A percentile compares a stretch with the other conserved stretches of the same genome.
Evolutionary conservation across 2,888 invertebrate species (phyloP).

Genomic region (Lypha dubia): DNA sequence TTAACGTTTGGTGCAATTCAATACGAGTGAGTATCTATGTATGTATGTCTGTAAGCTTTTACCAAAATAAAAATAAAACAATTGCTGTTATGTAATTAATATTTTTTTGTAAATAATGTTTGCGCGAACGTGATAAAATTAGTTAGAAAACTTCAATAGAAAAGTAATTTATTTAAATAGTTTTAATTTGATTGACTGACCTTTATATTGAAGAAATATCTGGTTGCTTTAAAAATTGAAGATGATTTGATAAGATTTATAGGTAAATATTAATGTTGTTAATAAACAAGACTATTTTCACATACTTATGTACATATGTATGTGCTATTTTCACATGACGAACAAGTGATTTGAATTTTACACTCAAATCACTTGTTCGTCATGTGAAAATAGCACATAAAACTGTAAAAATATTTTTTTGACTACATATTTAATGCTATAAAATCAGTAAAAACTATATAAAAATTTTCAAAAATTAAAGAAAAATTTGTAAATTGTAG

Average conservation of each 20-base stretch:
- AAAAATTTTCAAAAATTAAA: too few species aligned
- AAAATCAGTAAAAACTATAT: too few species aligned
- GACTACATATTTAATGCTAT: too few species aligned
- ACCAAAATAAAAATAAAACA: conserved; percentile 50
- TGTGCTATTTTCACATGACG: too few species aligned
- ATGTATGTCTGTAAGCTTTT: conserved; percentile 39
- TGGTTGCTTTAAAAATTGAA: background rate
- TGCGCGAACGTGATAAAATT: conserved; percentile 60
- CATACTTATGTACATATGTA: too few species aligned
- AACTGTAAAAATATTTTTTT: too few species aligned
- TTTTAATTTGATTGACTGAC: background rate
- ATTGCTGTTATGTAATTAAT: conserved; percentile 60
- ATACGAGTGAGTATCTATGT: background rate
- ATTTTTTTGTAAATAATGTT: conserved; percentile 31
- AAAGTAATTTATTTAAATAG: conserved; percentile 14
- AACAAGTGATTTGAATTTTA: too few species aligned
- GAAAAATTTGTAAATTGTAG: too few species aligned
- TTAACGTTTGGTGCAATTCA: background rate
- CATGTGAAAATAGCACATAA: too few species aligned
- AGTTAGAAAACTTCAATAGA: conserved; percentile 17
- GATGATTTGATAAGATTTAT: background rate
- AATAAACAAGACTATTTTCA: background rate
- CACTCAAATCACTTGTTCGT: too few species aligned
- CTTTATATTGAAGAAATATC: conserved; percentile 23
- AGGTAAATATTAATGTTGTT: background rate